These are phyloP conservation scores for Harlomillsia oculata DNA, from an alignment of 1,140 invertebrate genomes.

Conservation along the genomic window DNA sequence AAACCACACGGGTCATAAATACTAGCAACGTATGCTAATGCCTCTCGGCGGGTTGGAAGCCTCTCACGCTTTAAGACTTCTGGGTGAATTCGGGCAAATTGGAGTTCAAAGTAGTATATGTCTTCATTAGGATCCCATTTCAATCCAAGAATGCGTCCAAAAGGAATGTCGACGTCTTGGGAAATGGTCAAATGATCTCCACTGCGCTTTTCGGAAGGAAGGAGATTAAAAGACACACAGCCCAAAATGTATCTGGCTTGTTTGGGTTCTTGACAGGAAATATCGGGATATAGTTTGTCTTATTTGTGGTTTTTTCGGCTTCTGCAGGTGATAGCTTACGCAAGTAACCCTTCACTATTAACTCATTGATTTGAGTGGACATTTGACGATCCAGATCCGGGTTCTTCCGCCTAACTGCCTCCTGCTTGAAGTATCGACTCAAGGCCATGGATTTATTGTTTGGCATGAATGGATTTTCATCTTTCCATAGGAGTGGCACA, in stretches of 20 bases:
- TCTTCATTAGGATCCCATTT: constrained; percentile 17
- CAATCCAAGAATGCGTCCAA: background rate
- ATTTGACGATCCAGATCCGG: too few relatives aligned
- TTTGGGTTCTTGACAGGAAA: constrained; percentile 20
- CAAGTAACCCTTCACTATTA: background rate
- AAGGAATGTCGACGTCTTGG: background rate
- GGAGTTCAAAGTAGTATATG: constrained; percentile 9
- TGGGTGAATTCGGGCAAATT: background rate
- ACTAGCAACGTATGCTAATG: constrained; percentile 9
- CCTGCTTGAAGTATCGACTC: too few relatives aligned
- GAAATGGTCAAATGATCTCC: background rate
- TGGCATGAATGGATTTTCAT: too few relatives aligned
- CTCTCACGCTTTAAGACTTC: background rate
- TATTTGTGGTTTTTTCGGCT: background rate
- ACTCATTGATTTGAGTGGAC: too few relatives aligned
- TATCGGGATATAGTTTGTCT: constrained; percentile 27
- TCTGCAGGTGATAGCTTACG: background rate
- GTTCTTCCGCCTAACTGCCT: too few relatives aligned
- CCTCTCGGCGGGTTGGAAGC: constrained; percentile 21
- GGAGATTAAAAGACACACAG: constrained; percentile 30
- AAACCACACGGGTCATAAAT: constrained; percentile 37
- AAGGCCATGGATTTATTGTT: too few relatives aligned
- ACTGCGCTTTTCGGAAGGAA: background rate
- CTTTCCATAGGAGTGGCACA: too few relatives aligned
- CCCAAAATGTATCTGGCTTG: constrained; percentile 23